Conservation (phyloP, 2,888 invertebrate genomes). For the Brachyptera risi region DNA sequence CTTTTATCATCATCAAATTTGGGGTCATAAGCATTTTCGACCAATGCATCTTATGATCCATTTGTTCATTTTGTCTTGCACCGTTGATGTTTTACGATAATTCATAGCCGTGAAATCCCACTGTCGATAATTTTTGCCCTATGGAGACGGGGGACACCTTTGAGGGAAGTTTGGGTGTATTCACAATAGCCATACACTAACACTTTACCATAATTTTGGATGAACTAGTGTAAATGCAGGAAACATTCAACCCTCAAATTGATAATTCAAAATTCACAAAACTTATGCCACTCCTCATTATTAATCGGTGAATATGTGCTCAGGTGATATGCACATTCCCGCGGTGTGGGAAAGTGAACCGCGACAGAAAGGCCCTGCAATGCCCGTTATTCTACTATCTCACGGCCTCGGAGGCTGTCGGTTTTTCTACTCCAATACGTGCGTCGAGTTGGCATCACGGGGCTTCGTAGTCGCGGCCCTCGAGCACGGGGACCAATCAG, state of each 20-base stretch:
- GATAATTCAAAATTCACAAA: neutral
- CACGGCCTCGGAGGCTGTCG: slow-evolving; percentile 61
- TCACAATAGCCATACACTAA: neutral
- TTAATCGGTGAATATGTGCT: slow-evolving; percentile 19
- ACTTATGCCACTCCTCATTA: no score
- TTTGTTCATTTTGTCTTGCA: no score
- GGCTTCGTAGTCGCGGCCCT: slow-evolving; percentile 62
- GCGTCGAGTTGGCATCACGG: slow-evolving; percentile 59
- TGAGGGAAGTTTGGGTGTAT: no score
- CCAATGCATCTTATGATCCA: no score
- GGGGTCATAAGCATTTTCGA: no score
- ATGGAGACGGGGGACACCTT: no score
- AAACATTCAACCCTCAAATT: no score
- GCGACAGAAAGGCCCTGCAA: slow-evolving; percentile 40
- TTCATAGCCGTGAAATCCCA: no score
- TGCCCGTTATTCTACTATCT: slow-evolving; percentile 59
- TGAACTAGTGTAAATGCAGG: no score
- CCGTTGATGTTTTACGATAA: no score
- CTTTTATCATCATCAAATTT: no score
- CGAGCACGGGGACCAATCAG: slow-evolving; percentile 53
- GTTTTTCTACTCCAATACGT: slow-evolving; percentile 57
- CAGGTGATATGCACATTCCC: slow-evolving; percentile 51
- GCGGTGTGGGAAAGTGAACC: slow-evolving; percentile 47
- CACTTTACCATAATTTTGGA: neutral
- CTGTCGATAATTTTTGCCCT: no score